A percentile compares a stretch with the other conserved stretches of the same genome.
phyloP scores from a whole-genome alignment of 2,797 vertebrate species.

The Prunella strophiata region DNA sequence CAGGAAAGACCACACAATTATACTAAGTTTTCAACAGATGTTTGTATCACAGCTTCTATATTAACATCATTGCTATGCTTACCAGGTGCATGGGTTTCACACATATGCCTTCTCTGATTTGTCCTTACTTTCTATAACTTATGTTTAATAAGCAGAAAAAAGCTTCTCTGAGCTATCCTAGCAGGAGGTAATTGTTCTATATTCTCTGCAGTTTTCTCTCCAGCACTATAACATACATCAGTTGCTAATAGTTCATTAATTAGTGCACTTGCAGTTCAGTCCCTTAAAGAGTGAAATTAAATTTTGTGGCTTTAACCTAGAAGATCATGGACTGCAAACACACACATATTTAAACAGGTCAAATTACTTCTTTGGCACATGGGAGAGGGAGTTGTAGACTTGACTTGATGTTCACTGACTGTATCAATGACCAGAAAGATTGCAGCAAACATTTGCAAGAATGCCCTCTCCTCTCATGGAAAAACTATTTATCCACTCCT shows the following conservation, averaged over 20 bases:
- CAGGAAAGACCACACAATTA: background rate
- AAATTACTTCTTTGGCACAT: background rate
- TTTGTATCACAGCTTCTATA: background rate
- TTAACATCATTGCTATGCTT: background rate
- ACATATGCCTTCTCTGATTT: background rate
- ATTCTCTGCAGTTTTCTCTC: conserved; percentile 24
- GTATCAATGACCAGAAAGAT: background rate
- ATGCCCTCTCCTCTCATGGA: background rate
- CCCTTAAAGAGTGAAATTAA: conserved; percentile 63
- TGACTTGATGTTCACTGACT: background rate
- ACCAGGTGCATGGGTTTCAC: conserved; percentile 17
- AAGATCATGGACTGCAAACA: conserved; percentile 7
- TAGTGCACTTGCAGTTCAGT: conserved; percentile 38
- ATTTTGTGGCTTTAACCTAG: conserved; percentile 45
- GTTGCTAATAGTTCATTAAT: conserved; percentile 69
- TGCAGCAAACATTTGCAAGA: accelerated
- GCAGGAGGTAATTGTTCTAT: conserved; percentile 47
- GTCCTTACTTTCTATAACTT: conserved; percentile 37
- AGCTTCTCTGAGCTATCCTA: conserved; percentile 40
- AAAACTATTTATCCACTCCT: background rate
- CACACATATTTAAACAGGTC: background rate
- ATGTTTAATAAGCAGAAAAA: conserved; percentile 30
- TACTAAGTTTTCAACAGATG: background rate
- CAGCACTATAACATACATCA: background rate
- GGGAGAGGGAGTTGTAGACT: background rate